These are phyloP conservation scores for Mola mola DNA, from an alignment of 2,113 vertebrate genomes.

Conservation along the genomic window DNA sequence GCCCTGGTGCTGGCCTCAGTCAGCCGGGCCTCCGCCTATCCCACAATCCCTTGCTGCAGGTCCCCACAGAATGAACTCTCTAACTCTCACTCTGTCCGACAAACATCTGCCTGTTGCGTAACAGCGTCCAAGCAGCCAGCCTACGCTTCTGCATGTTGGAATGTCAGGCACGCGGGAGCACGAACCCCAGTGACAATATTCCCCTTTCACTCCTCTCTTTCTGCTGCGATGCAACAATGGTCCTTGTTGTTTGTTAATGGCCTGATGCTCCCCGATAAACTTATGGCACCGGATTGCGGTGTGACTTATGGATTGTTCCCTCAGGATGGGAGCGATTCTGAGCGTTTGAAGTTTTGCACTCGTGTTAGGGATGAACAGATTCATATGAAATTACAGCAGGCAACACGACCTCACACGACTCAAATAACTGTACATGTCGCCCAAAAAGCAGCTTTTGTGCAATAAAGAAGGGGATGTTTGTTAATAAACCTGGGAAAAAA, in stretches of 20 bases:
- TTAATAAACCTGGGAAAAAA: too few species aligned
- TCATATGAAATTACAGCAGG: too few species aligned
- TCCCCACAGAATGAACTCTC: constrained; percentile 49
- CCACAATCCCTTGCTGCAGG: constrained; percentile 59
- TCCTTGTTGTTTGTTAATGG: constrained; percentile 36
- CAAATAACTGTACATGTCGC: too few species aligned
- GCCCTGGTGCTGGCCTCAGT: constrained; percentile 49
- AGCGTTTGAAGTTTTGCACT: too few species aligned
- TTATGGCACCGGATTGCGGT: background rate
- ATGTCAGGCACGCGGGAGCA: constrained; percentile 65
- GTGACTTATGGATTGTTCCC: too few species aligned
- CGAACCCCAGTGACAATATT: constrained; percentile 52
- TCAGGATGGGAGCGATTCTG: too few species aligned
- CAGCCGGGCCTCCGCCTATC: constrained; percentile 64
- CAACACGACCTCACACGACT: too few species aligned
- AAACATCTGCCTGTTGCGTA: constrained; percentile 82
- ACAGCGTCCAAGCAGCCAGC: constrained; percentile 61
- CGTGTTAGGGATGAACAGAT: too few species aligned
- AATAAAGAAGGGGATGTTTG: too few species aligned
- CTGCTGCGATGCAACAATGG: constrained; percentile 33
- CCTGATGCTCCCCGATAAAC: constrained; percentile 45
- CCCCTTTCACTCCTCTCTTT: constrained; percentile 5
- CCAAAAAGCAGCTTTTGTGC: too few species aligned
- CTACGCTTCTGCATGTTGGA: constrained; percentile 66
- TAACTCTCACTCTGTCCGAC: constrained; percentile 61